A percentile compares a stretch with the other conserved stretches of the same genome.
These are phyloP conservation scores for Cremastobaeus sp. DNA, from an alignment of 2,888 invertebrate genomes.

Conservation along the genomic window DNA sequence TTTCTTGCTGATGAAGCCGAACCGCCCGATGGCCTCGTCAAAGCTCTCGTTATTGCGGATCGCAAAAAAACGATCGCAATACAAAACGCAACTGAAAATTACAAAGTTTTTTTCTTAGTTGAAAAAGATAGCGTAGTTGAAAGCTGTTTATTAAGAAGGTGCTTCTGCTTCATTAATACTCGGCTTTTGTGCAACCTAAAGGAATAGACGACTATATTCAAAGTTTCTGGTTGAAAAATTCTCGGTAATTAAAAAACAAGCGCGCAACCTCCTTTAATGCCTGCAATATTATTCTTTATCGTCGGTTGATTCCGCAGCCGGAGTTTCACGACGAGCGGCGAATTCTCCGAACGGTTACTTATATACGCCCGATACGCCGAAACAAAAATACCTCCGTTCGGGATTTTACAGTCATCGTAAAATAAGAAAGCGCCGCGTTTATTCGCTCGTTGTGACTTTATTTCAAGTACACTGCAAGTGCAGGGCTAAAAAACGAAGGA, in stretches of 20 bases:
- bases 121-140: slow-evolving; percentile 14
- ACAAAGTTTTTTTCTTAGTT: not conserved
- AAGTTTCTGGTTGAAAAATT: slow-evolving; percentile 29
- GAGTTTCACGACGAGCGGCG: not conserved
- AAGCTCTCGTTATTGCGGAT: not conserved
- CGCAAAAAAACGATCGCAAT: slow-evolving; percentile 8
- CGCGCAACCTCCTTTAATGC: slow-evolving; percentile 5
- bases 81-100: slow-evolving; percentile 1
- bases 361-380: not conserved
- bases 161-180: slow-evolving; percentile 33
- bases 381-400: not conserved
- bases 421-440: slow-evolving; percentile 8
- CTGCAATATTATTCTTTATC: slow-evolving; percentile 14
- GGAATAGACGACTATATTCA: slow-evolving; percentile 21
- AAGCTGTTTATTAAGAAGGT: slow-evolving; percentile 28
- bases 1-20: not conserved
- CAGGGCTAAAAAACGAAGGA: slow-evolving; percentile 25
- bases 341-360: too few species aligned
- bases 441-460: slow-evolving; percentile 6
- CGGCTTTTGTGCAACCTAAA: slow-evolving; percentile 15
- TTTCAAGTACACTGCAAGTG: slow-evolving; percentile 6
- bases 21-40: not conserved
- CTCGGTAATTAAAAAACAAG: slow-evolving; percentile 17
- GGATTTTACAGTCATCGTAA: slow-evolving; percentile 8
- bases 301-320: not conserved